A percentile compares a stretch with the other conserved stretches of the same genome.
These are phyloP conservation scores for Drosophila leonis DNA, from an alignment of 2,888 invertebrate species.

Conservation along the genomic window DNA sequence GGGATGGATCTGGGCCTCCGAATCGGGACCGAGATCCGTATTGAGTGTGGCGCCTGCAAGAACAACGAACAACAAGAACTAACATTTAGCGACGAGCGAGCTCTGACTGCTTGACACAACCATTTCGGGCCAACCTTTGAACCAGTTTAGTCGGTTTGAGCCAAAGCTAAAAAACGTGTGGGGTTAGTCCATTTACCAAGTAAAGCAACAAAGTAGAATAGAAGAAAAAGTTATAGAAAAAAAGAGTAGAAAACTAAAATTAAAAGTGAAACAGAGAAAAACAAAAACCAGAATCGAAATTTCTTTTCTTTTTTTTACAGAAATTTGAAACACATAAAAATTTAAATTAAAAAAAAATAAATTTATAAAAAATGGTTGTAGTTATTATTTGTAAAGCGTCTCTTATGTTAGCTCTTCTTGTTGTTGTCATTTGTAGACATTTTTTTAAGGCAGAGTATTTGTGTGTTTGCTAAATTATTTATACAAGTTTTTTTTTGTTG, in stretches of 20 bases:
- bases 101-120: conserved; percentile 41
- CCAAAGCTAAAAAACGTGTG: conserved; percentile 34
- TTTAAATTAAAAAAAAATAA: not conserved
- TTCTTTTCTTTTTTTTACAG: conserved; percentile 1
- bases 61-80: conserved; percentile 88
- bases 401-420: conserved; percentile 77
- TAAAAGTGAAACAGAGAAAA: conserved; percentile 23
- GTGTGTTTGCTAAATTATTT: conserved; percentile 31
- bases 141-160: conserved; percentile 17
- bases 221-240: conserved; percentile 14
- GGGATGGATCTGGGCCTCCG: conserved; percentile 88
- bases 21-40: conserved; percentile 88
- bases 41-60: conserved; percentile 88
- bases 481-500: conserved; percentile 16
- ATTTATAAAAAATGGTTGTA: conserved; percentile 12
- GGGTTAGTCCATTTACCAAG: conserved; percentile 72
- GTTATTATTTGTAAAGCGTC: conserved; percentile 37
- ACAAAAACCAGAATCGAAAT: conserved; percentile 35
- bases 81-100: conserved; percentile 83
- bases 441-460: conserved; percentile 51
- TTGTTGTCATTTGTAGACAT: conserved; percentile 78
- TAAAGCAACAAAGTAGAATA: conserved; percentile 30
- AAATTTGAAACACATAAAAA: conserved; percentile 27
- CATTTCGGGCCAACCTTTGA: conserved; percentile 34
- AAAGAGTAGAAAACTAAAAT: not conserved